These are phyloP conservation scores for Struthio camelus DNA, from an alignment of 2,113 vertebrate genomes.

Conservation along the genomic window DNA sequence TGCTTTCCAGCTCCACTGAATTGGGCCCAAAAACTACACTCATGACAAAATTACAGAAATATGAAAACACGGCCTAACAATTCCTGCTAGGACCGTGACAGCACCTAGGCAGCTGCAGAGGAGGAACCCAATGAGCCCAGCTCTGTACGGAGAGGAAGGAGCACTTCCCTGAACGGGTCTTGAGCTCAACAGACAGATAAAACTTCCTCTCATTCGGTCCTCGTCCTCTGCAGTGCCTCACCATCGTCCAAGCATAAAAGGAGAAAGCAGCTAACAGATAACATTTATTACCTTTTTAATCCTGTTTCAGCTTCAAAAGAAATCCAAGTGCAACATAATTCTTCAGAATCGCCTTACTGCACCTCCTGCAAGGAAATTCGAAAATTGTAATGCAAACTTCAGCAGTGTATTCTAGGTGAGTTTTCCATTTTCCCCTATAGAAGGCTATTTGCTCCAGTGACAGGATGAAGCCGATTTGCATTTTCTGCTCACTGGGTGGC, in stretches of 20 bases:
- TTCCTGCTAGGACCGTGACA: neutral
- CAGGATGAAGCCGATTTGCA: neutral
- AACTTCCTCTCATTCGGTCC: neutral
- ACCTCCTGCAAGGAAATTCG: neutral
- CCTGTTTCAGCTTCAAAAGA: neutral
- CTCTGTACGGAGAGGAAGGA: fast-evolving
- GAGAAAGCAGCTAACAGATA: neutral
- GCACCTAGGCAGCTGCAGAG: neutral
- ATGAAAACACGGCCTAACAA: neutral
- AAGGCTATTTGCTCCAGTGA: neutral
- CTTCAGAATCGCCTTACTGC: neutral
- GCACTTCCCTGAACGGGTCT: neutral
- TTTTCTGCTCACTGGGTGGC: neutral
- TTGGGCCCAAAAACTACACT: neutral
- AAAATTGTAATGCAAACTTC: neutral
- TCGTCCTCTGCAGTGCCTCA: neutral
- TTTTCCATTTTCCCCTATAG: neutral
- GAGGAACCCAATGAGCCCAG: neutral
- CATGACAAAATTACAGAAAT: neutral
- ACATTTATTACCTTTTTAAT: neutral
- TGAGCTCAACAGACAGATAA: neutral
- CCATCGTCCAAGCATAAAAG: neutral
- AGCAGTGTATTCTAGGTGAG: neutral
- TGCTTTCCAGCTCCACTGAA: neutral
- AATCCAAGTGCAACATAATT: neutral